Evolutionary conservation across 1,140 invertebrate genomes (phyloP).

Genomic region (Dendroctonus valens): DNA sequence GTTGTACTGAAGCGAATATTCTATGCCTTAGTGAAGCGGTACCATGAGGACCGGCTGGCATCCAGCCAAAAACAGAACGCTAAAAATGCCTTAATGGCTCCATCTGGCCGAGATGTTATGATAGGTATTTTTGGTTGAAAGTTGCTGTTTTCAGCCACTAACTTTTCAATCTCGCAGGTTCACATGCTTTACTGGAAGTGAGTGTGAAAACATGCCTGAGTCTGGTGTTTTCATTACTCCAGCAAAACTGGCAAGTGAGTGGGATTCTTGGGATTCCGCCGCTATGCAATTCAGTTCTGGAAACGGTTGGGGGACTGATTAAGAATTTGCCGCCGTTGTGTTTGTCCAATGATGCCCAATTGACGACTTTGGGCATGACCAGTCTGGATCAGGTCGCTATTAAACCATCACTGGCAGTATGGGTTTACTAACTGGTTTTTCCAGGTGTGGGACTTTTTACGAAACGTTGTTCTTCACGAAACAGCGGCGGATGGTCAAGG

Average conservation of each 20-base stretch:
- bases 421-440: too few species aligned
- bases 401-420: neutral
- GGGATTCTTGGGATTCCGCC: constrained; percentile 47
- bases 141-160: neutral
- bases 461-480: constrained; percentile 54
- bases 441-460: constrained; percentile 53
- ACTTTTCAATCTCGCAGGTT: constrained; percentile 46
- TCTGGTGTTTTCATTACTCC: constrained; percentile 61
- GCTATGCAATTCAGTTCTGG: constrained; percentile 61
- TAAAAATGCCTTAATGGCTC: constrained; percentile 19
- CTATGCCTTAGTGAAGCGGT: constrained; percentile 58
- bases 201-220: constrained; percentile 64
- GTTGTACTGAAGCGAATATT: constrained; percentile 62
- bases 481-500: constrained; percentile 57
- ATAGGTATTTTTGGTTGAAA: constrained; percentile 18
- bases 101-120: constrained; percentile 14
- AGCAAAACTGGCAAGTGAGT: constrained; percentile 59
- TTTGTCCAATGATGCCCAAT: constrained; percentile 60
- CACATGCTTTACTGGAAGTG: constrained; percentile 63
- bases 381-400: constrained; percentile 55
- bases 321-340: constrained; percentile 59
- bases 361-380: constrained; percentile 58
- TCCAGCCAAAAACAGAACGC: constrained; percentile 32
- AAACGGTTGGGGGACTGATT: constrained; percentile 60
- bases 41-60: constrained; percentile 54